Conservation (phyloP, 2,113 vertebrate genomes). For the Sturnira hondurensis region DNA sequence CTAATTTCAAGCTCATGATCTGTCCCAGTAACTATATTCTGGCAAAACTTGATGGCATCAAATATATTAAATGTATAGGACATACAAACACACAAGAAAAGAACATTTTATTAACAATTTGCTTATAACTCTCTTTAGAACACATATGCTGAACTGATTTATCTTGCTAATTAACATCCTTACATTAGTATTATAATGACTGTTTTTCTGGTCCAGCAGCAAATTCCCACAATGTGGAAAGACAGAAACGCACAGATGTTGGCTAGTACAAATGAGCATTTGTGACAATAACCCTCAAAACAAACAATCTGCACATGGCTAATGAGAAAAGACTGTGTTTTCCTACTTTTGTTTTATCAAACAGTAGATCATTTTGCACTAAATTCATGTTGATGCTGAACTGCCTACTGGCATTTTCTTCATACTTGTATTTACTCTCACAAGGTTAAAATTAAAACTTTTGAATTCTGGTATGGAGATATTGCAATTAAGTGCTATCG, state of each 20-base stretch:
- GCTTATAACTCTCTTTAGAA: neutral
- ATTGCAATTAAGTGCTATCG: slow-evolving; percentile 33
- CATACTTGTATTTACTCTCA: neutral
- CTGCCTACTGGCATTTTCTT: neutral
- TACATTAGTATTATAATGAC: neutral
- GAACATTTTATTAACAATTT: neutral
- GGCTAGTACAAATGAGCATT: neutral
- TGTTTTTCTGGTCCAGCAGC: neutral
- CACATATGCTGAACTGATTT: neutral
- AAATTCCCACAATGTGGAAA: neutral
- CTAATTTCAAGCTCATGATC: neutral
- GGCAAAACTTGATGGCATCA: neutral
- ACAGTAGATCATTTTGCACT: neutral
- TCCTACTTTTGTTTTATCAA: neutral
- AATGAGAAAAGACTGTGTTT: neutral
- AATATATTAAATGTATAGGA: neutral
- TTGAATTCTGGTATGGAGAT: neutral
- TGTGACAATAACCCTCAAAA: neutral
- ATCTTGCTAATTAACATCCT: slow-evolving; percentile 26
- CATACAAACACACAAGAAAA: neutral
- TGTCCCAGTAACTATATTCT: neutral
- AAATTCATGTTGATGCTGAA: neutral
- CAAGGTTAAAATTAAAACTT: neutral
- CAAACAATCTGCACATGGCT: neutral
- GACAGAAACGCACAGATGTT: neutral